These are phyloP conservation scores for Coelopa frigida DNA, from an alignment of 1,140 invertebrate species.

Conservation along the genomic window DNA sequence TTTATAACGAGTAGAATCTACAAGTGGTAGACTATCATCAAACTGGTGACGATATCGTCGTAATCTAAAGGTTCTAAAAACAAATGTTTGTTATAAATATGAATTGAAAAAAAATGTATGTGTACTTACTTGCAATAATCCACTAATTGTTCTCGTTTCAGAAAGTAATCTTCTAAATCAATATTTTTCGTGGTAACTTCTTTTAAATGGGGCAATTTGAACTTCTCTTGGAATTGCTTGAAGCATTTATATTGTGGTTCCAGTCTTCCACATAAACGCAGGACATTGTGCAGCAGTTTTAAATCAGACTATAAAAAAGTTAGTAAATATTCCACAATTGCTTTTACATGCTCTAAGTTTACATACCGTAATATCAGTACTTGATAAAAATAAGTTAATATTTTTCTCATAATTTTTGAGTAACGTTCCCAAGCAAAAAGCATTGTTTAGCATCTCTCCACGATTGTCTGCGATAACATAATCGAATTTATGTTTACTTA, in stretches of 20 bases:
- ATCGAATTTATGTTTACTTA: slow-evolving; percentile 36
- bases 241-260: slow-evolving; percentile 29
- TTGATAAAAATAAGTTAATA: slow-evolving; percentile 38
- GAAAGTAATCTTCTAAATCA: slow-evolving; percentile 39
- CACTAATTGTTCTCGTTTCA: slow-evolving; percentile 33
- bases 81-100: slow-evolving; percentile 1
- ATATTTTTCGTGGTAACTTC: slow-evolving; percentile 30
- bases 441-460: slow-evolving; percentile 32
- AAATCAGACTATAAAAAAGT: slow-evolving; percentile 27
- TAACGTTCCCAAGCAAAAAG: slow-evolving; percentile 36
- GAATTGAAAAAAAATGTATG: background rate
- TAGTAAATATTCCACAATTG: slow-evolving; percentile 1
- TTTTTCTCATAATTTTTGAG: slow-evolving; percentile 34
- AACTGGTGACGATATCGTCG: slow-evolving; percentile 39
- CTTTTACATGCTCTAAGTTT: background rate
- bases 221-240: slow-evolving; percentile 29
- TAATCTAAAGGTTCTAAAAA: slow-evolving; percentile 31
- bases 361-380: slow-evolving; percentile 36
- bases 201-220: slow-evolving; percentile 29
- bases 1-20: slow-evolving; percentile 29
- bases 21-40: slow-evolving; percentile 29
- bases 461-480: slow-evolving; percentile 37
- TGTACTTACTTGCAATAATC: slow-evolving; percentile 35
- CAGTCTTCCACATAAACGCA: slow-evolving; percentile 31
- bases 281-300: slow-evolving; percentile 31